These are phyloP conservation scores for Zaprionus africanus DNA, from an alignment of 1,140 invertebrate genomes.

Conservation along the genomic window DNA sequence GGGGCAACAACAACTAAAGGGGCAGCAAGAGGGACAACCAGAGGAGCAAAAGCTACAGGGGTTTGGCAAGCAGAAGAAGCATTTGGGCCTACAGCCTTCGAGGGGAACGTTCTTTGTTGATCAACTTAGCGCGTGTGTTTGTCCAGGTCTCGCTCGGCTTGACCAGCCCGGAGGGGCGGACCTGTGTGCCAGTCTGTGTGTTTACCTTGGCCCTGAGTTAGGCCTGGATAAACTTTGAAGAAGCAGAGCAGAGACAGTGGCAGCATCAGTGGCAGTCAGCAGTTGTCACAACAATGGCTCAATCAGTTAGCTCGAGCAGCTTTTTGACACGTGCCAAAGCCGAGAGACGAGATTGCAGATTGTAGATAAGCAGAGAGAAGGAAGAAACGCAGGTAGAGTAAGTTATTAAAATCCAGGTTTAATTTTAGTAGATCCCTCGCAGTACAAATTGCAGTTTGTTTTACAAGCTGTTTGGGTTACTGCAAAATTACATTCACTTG, in stretches of 20 bases:
- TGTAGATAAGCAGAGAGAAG: not conserved
- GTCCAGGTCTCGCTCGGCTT: slow-evolving; percentile 27
- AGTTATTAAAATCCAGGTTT: not conserved
- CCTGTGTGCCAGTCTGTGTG: slow-evolving; percentile 1
- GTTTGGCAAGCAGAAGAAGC: not conserved
- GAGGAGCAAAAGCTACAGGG: not conserved
- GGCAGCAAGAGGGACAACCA: not conserved
- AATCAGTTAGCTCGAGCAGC: slow-evolving; percentile 34
- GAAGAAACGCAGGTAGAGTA: not conserved
- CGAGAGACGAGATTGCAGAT: not conserved
- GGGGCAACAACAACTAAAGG: not conserved
- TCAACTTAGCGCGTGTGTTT: slow-evolving; percentile 47
- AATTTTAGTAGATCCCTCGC: not conserved
- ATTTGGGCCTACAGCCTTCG: not conserved
- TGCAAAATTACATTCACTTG: not conserved
- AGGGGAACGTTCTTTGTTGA: slow-evolving; percentile 25
- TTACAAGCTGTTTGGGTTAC: not conserved
- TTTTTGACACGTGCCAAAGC: slow-evolving; percentile 19
- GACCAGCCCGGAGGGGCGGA: not conserved
- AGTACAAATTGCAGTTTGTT: not conserved
- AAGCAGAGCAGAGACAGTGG: not conserved
- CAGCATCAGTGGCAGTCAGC: not conserved
- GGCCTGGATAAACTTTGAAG: slow-evolving; percentile 34
- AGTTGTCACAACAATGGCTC: slow-evolving; percentile 42
- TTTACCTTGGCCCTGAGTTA: slow-evolving; percentile 37